Percentiles rank a stretch among this genome's conserved stretches.
phyloP scores from a whole-genome alignment of 2,113 vertebrate genomes.

The Gobius niger region DNA sequence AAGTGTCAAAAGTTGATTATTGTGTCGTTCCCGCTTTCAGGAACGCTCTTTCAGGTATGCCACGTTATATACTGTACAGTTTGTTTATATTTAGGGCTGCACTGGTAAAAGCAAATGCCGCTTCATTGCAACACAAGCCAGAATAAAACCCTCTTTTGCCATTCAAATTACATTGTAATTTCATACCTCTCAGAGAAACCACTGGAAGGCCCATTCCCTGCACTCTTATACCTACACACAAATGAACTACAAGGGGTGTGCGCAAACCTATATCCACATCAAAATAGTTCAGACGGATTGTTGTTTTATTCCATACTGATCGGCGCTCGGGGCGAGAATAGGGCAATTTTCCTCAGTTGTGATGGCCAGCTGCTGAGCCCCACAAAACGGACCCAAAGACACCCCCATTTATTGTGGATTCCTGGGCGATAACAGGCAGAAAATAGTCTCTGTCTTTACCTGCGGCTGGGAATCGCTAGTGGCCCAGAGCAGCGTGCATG shows the following conservation, averaged over 20 bases:
- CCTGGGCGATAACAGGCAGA: slow-evolving; percentile 63
- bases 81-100: background rate
- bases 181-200: slow-evolving; percentile 48
- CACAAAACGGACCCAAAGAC: slow-evolving; percentile 38
- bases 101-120: too few species aligned
- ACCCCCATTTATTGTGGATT: slow-evolving; percentile 12
- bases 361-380: slow-evolving; percentile 53
- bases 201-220: slow-evolving; percentile 54
- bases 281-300: slow-evolving; percentile 58
- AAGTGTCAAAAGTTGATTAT: too few species aligned
- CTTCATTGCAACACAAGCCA: background rate
- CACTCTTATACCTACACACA: slow-evolving; percentile 48
- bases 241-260: slow-evolving; percentile 36
- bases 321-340: slow-evolving; percentile 34
- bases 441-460: slow-evolving; percentile 68
- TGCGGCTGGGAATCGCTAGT: slow-evolving; percentile 22
- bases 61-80: too few species aligned
- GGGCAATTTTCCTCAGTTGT: slow-evolving; percentile 51
- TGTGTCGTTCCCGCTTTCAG: too few species aligned
- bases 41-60: too few species aligned
- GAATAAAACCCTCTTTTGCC: slow-evolving; percentile 25
- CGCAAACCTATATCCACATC: slow-evolving; percentile 59
- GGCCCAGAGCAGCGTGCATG: slow-evolving; percentile 39
- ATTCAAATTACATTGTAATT: slow-evolving; percentile 54
- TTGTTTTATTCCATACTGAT: slow-evolving; percentile 57